Percentiles rank a stretch among this genome's conserved stretches.
Conservation (phyloP, 1,140 invertebrate species). For the Andricus grossulariae region DNA sequence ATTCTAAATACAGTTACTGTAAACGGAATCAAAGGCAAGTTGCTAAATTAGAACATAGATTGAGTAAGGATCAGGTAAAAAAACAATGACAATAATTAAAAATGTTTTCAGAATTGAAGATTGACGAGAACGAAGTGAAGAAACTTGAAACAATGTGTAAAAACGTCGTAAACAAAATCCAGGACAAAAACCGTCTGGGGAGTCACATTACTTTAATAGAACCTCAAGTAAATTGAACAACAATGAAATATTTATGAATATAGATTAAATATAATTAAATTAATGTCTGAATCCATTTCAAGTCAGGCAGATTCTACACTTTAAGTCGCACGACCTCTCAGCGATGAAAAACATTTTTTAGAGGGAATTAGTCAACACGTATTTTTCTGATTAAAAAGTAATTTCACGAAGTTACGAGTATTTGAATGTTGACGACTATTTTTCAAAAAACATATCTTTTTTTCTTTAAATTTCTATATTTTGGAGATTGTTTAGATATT, state of each 20-base stretch:
- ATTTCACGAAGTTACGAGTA: too few relatives aligned
- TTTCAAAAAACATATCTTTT: too few relatives aligned
- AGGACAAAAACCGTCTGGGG: conserved; percentile 58
- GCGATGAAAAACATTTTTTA: background rate
- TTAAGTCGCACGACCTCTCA: too few relatives aligned
- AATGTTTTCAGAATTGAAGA: conserved; percentile 56
- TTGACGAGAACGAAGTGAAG: conserved; percentile 56
- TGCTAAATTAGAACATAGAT: conserved; percentile 9
- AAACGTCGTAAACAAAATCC: conserved; percentile 52
- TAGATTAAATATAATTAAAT: conserved; percentile 17
- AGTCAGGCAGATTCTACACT: too few relatives aligned
- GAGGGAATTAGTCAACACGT: too few relatives aligned
- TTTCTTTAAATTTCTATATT: too few relatives aligned
- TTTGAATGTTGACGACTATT: too few relatives aligned
- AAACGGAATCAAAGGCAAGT: conserved; percentile 53
- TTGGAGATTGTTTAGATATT: too few relatives aligned
- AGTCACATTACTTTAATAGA: conserved; percentile 45
- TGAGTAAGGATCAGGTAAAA: conserved; percentile 4
- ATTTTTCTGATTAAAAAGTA: too few relatives aligned
- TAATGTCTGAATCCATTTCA: background rate
- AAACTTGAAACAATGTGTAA: conserved; percentile 60
- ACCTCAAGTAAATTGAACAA: conserved; percentile 48
- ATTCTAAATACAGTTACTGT: conserved; percentile 45
- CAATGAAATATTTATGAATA: conserved; percentile 19
- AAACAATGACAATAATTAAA: conserved; percentile 19